Conservation (phyloP, 2,888 invertebrate species). For the Caenorhabditis plicata region DNA sequence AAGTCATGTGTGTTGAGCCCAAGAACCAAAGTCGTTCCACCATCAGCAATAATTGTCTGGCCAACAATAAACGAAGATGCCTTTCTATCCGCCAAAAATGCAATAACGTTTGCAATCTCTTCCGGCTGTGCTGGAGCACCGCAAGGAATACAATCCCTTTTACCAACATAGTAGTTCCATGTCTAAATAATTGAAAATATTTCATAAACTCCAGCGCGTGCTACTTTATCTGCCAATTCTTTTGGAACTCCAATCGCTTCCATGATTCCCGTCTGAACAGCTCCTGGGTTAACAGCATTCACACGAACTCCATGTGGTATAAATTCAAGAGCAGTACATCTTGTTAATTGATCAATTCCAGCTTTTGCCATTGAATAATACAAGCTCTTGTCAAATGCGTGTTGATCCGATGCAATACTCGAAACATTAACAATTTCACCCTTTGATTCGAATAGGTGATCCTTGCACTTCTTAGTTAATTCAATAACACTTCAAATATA, state of each 20-base stretch:
- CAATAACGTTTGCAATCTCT: conserved; percentile 27
- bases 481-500: conserved; percentile 31
- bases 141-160: conserved; percentile 23
- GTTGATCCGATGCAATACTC: conserved; percentile 17
- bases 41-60: conserved; percentile 30
- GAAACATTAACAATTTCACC: conserved; percentile 26
- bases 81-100: conserved; percentile 28
- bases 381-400: conserved; percentile 4
- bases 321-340: conserved; percentile 9
- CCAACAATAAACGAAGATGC: conserved; percentile 31
- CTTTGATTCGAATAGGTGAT: conserved; percentile 11
- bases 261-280: conserved; percentile 9
- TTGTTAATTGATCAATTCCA: conserved; percentile 17
- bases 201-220: too few relatives aligned
- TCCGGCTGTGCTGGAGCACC: conserved; percentile 8
- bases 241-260: conserved; percentile 12
- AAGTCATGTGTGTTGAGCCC: conserved; percentile 10
- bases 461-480: conserved; percentile 14
- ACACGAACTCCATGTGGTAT: conserved; percentile 7
- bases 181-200: too few relatives aligned
- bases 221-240: conserved; percentile 2
- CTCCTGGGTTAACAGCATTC: conserved; percentile 16
- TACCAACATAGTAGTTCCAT: too few relatives aligned
- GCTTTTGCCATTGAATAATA: conserved; percentile 20
- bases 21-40: conserved; percentile 27